Conservation (phyloP, 2,888 invertebrate species). For the Linnaemya tessellans region DNA sequence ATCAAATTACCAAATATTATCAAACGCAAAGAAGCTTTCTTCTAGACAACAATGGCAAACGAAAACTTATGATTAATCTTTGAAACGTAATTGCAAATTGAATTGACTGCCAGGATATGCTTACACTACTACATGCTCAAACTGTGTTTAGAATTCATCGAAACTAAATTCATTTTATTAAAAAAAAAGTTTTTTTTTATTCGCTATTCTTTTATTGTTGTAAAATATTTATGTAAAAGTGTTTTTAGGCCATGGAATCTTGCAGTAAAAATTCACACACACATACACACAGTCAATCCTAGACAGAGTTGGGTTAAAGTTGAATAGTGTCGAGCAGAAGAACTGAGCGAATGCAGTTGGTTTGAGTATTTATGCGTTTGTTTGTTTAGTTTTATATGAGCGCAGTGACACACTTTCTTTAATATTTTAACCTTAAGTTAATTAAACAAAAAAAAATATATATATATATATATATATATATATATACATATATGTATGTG, state of each 20-base stretch:
- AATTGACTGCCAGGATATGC: not conserved
- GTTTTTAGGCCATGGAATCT: slow-evolving; percentile 65
- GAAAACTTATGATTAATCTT: not conserved
- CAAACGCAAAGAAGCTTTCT: not conserved
- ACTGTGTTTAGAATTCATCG: slow-evolving; percentile 33
- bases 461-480: too few relatives aligned
- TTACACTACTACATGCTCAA: not conserved
- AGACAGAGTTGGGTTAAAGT: slow-evolving; percentile 47
- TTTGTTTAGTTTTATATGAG: slow-evolving; percentile 53
- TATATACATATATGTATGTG: too few relatives aligned
- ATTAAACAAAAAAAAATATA: slow-evolving; percentile 39
- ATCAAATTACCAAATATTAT: too few relatives aligned
- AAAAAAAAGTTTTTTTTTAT: slow-evolving; percentile 26
- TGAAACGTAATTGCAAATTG: not conserved
- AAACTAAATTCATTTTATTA: slow-evolving; percentile 59
- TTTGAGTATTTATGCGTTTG: slow-evolving; percentile 49
- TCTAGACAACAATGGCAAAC: not conserved
- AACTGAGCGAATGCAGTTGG: slow-evolving; percentile 12
- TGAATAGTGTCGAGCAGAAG: slow-evolving; percentile 15
- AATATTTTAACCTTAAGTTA: slow-evolving; percentile 62
- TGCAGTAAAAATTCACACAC: slow-evolving; percentile 53
- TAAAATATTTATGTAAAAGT: slow-evolving; percentile 57
- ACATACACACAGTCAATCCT: slow-evolving; percentile 22
- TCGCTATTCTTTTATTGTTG: slow-evolving; percentile 31
- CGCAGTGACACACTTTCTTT: slow-evolving; percentile 66